Evolutionary conservation across 2,113 vertebrate species (phyloP).

Genomic region (Rattus rattus): DNA sequence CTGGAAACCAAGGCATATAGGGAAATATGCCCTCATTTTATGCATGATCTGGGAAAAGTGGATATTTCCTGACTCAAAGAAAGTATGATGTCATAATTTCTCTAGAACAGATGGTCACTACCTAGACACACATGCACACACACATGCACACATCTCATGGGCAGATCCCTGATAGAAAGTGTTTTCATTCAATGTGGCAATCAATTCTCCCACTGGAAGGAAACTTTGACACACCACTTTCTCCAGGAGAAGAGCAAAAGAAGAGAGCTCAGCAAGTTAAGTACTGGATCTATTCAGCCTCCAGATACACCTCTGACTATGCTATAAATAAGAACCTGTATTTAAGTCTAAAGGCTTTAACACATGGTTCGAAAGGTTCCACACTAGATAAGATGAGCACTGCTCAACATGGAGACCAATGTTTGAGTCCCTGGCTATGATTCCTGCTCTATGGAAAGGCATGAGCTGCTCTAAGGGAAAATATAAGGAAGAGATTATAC

Average conservation of each 20-base stretch:
- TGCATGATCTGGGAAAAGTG: background rate
- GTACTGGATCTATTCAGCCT: background rate
- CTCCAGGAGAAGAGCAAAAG: background rate
- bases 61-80: background rate
- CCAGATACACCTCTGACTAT: background rate
- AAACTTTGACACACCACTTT: background rate
- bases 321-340: background rate
- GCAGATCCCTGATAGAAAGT: background rate
- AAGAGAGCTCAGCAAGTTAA: background rate
- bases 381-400: background rate
- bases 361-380: background rate
- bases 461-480: background rate
- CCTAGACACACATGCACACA: background rate
- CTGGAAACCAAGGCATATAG: background rate
- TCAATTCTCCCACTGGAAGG: background rate
- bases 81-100: background rate
- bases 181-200: background rate
- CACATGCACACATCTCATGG: fast-evolving
- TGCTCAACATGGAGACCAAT: background rate
- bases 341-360: background rate
- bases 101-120: background rate
- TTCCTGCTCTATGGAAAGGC: background rate
- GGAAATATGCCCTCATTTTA: background rate
- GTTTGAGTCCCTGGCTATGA: background rate
- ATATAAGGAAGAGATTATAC: background rate